Evolutionary conservation across 2,888 invertebrate genomes (phyloP).

Genomic region (Altica lythri): DNA sequence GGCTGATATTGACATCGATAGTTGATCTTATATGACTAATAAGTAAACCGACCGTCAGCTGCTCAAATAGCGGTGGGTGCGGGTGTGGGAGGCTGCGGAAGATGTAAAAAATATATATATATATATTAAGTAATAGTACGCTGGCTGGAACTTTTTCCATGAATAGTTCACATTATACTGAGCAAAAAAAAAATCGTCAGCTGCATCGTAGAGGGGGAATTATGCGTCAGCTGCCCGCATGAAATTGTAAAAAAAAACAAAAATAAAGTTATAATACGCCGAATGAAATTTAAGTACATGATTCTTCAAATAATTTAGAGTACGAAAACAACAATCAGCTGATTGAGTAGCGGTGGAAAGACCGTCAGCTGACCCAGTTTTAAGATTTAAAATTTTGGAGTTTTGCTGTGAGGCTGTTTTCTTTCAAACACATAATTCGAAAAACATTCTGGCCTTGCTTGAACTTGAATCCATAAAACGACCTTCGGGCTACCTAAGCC

Average conservation of each 20-base stretch:
- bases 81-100: background rate
- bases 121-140: slow-evolving; percentile 13
- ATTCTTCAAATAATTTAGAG: slow-evolving; percentile 4
- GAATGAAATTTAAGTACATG: slow-evolving; percentile 10
- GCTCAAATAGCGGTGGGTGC: slow-evolving; percentile 10
- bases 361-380: background rate
- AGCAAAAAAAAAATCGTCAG: slow-evolving; percentile 10
- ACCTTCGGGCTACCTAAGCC: background rate
- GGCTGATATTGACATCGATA: slow-evolving; percentile 13
- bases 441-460: background rate
- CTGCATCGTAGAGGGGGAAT: slow-evolving; percentile 13
- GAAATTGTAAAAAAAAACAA: slow-evolving; percentile 9
- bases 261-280: slow-evolving; percentile 15
- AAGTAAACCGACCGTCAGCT: slow-evolving; percentile 18
- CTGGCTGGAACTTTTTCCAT: slow-evolving; percentile 6
- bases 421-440: background rate
- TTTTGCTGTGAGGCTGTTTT: background rate
- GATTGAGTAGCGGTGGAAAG: background rate
- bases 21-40: slow-evolving; percentile 21
- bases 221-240: slow-evolving; percentile 15
- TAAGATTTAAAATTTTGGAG: background rate
- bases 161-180: slow-evolving; percentile 4
- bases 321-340: slow-evolving; percentile 11
- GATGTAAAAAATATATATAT: slow-evolving; percentile 4
- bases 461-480: background rate